Percentiles rank a stretch among this genome's conserved stretches.
Evolutionary conservation across 2,113 vertebrate species (phyloP).

Genomic region (Uropsilus gracilis): DNA sequence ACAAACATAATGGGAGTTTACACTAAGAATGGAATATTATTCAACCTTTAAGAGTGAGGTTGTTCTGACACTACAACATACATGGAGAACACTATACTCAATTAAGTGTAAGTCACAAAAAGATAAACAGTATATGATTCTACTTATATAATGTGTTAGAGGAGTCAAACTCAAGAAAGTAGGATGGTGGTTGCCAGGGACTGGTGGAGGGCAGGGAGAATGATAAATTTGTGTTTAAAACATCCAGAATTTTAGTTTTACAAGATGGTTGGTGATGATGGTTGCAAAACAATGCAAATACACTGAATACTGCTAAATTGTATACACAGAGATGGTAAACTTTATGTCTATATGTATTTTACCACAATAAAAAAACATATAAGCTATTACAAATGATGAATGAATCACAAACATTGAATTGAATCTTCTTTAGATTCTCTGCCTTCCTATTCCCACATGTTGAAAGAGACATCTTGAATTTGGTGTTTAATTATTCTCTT

Average conservation of each 20-base stretch:
- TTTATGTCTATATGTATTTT: not conserved
- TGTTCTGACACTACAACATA: not conserved
- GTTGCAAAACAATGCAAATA: not conserved
- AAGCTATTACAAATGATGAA: not conserved
- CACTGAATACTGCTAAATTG: not conserved
- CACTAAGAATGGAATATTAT: not conserved
- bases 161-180: not conserved
- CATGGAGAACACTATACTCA: not conserved
- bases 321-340: not conserved
- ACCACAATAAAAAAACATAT: not conserved
- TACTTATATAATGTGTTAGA: not conserved
- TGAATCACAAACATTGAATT: not conserved
- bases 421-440: not conserved
- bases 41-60: not conserved
- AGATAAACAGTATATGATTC: not conserved
- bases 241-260: not conserved
- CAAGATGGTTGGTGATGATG: not conserved
- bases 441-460: not conserved
- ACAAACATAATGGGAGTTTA: too few relatives aligned
- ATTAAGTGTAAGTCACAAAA: not conserved
- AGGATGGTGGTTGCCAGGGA: not conserved
- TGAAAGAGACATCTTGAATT: not conserved
- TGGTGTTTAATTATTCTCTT: not conserved
- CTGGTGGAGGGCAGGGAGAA: not conserved
- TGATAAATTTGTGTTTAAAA: not conserved